Percentiles rank a stretch among this genome's conserved stretches.
Conservation (phyloP, 2,888 invertebrate species). For the Epinotia demarniana region DNA sequence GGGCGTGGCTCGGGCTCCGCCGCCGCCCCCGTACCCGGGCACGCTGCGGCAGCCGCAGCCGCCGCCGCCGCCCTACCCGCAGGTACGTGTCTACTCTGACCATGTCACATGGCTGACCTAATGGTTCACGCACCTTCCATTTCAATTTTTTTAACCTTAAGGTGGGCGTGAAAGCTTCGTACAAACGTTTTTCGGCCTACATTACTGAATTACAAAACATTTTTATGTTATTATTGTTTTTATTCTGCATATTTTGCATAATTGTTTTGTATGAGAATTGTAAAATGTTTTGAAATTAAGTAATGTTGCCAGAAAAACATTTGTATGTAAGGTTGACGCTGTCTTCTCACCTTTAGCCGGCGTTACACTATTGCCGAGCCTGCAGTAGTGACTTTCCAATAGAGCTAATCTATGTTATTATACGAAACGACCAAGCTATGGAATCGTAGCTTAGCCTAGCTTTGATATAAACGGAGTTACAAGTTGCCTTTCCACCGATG, state of each 20-base stretch:
- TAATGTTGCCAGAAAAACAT: no score
- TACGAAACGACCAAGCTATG: neutral
- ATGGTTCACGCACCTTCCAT: neutral
- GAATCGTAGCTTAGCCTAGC: no score
- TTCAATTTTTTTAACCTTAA: neutral
- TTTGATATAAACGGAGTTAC: no score
- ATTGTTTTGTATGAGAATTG: no score
- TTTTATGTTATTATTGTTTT: no score
- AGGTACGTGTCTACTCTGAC: slow-evolving; percentile 59
- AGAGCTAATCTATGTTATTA: neutral
- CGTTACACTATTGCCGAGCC: neutral
- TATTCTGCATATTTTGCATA: no score
- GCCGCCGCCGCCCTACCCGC: slow-evolving; percentile 81
- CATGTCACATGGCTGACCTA: slow-evolving; percentile 46
- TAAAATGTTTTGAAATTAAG: no score
- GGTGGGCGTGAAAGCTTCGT: no score
- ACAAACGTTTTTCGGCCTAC: no score
- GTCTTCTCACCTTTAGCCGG: neutral
- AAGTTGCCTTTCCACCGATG: no score
- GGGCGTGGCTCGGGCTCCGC: slow-evolving; percentile 89
- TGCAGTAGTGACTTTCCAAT: neutral
- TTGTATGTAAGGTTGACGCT: no score
- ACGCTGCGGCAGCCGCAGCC: slow-evolving; percentile 88
- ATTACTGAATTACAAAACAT: no score
- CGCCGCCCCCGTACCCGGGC: slow-evolving; percentile 89